These are phyloP conservation scores for Chelmon rostratus DNA, from an alignment of 2,797 vertebrate species.

Conservation along the genomic window DNA sequence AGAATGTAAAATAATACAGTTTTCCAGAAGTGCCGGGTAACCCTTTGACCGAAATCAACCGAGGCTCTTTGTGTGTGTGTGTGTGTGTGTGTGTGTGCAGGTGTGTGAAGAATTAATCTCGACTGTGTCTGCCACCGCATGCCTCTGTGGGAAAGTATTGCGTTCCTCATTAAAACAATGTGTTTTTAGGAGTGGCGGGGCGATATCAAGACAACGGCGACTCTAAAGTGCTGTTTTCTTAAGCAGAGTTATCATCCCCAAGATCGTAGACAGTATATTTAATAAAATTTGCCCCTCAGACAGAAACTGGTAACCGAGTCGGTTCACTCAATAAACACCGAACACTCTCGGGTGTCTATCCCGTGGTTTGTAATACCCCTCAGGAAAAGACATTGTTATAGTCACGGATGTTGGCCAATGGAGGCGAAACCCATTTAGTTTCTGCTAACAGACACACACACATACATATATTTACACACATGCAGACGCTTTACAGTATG, in stretches of 20 bases:
- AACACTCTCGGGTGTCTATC: slow-evolving; percentile 30
- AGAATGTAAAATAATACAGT: slow-evolving; percentile 63
- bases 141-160: slow-evolving; percentile 30
- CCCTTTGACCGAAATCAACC: slow-evolving; percentile 50
- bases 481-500: slow-evolving; percentile 11
- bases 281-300: slow-evolving; percentile 42
- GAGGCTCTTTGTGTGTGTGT: slow-evolving; percentile 13
- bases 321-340: slow-evolving; percentile 52
- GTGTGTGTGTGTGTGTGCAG: not conserved
- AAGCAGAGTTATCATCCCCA: not conserved
- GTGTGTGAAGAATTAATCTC: slow-evolving; percentile 27
- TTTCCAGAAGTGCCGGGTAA: slow-evolving; percentile 38
- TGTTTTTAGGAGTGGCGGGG: slow-evolving; percentile 42
- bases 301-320: slow-evolving; percentile 39
- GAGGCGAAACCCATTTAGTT: slow-evolving; percentile 54
- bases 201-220: slow-evolving; percentile 15
- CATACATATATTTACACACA: slow-evolving; percentile 13
- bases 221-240: slow-evolving; percentile 1
- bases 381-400: slow-evolving; percentile 57
- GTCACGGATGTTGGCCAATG: slow-evolving; percentile 59
- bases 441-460: slow-evolving; percentile 38
- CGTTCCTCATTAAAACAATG: slow-evolving; percentile 44
- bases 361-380: slow-evolving; percentile 41
- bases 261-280: slow-evolving; percentile 32
- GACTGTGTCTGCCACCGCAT: slow-evolving; percentile 2